A percentile compares a stretch with the other conserved stretches of the same genome.
These are phyloP conservation scores for Coreius guichenoti DNA, from an alignment of 2,797 vertebrate genomes.

Conservation along the genomic window DNA sequence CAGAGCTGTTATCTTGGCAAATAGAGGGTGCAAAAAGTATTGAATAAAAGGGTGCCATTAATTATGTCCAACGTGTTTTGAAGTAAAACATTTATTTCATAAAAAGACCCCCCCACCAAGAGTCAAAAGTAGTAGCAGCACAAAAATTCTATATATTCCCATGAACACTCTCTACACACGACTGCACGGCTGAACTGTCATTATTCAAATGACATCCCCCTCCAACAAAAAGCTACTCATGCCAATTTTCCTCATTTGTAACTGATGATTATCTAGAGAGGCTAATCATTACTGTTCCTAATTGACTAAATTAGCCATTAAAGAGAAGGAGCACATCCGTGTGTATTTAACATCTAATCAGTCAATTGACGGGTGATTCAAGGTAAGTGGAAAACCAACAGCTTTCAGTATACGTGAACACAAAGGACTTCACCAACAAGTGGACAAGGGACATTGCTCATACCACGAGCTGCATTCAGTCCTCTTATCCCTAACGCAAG, in stretches of 20 bases:
- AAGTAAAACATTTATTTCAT: neutral
- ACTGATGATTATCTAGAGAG: conserved; percentile 72
- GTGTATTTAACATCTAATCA: conserved; percentile 69
- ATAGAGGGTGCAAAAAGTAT: too few species aligned
- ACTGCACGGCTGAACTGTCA: conserved; percentile 65
- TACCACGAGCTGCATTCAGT: conserved; percentile 32
- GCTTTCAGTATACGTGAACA: conserved; percentile 58
- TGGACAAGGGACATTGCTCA: conserved; percentile 69
- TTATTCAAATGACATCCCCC: conserved; percentile 75
- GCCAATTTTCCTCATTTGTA: conserved; percentile 69
- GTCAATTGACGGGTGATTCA: conserved; percentile 63
- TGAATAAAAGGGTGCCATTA: neutral
- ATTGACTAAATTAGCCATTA: conserved; percentile 77
- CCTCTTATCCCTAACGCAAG: neutral
- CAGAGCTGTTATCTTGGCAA: too few species aligned
- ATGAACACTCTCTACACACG: conserved; percentile 50
- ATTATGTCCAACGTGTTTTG: neutral
- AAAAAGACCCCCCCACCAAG: neutral
- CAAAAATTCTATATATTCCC: conserved; percentile 32
- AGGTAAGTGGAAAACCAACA: conserved; percentile 65
- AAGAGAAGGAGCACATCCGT: conserved; percentile 73
- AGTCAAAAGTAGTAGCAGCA: neutral
- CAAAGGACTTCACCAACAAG: conserved; percentile 61
- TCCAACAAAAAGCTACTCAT: conserved; percentile 80
- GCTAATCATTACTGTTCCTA: conserved; percentile 77